Evolutionary conservation across 2,888 invertebrate genomes (phyloP).

Genomic region (Coecobrya sp.): DNA sequence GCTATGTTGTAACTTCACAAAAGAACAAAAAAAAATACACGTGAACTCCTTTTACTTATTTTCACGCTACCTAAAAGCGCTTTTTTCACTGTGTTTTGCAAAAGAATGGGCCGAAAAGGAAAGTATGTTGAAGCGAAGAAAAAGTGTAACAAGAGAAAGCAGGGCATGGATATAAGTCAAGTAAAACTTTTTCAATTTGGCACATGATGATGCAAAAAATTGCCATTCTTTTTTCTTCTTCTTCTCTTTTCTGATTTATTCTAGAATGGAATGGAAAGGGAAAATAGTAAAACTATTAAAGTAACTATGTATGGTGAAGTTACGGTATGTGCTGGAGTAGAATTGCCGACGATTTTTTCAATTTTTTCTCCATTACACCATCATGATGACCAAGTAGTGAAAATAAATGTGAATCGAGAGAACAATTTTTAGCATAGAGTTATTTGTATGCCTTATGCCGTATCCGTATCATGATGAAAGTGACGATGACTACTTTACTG

Average conservation of each 20-base stretch:
- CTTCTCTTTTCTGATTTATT: not conserved
- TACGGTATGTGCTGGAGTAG: conserved; percentile 10
- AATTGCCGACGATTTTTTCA: not conserved
- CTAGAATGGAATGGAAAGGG: not conserved
- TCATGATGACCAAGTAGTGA: not conserved
- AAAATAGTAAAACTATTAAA: conserved; percentile 48
- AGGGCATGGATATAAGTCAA: conserved; percentile 29
- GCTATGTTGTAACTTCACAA: not conserved
- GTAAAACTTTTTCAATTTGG: conserved; percentile 71
- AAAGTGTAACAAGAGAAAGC: not conserved
- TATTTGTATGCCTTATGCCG: not conserved
- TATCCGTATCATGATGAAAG: too few relatives aligned
- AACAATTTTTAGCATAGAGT: not conserved
- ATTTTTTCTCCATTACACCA: not conserved
- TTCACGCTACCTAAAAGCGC: not conserved
- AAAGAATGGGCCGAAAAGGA: conserved; percentile 6
- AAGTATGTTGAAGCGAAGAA: not conserved
- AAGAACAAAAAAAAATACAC: not conserved
- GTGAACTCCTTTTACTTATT: not conserved
- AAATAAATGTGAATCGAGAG: not conserved
- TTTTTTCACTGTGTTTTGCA: not conserved
- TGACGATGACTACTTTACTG: not conserved
- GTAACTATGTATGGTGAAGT: not conserved
- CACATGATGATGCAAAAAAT: conserved; percentile 43
- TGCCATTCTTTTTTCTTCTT: not conserved